Evolutionary conservation across 2,888 invertebrate genomes (phyloP).

Genomic region (Eupithecia abbreviata): DNA sequence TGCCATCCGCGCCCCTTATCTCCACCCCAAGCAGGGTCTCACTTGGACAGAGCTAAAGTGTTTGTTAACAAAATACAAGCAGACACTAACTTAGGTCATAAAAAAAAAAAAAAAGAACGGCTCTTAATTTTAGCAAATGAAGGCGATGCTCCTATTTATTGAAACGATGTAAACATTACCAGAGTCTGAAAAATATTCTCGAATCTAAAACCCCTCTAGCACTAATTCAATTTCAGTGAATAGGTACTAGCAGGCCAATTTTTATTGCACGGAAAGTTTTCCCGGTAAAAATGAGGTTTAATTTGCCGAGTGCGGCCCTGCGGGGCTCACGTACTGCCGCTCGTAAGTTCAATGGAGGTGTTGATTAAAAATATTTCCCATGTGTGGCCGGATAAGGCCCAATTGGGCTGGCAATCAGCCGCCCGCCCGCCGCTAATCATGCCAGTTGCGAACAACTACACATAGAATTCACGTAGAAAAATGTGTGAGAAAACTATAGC

Average conservation of each 20-base stretch:
- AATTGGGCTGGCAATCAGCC: conserved; percentile 83
- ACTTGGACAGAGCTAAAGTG: conserved; percentile 26
- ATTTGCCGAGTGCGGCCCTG: conserved; percentile 66
- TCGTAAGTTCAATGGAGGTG: conserved; percentile 85
- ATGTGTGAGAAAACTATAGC: no score
- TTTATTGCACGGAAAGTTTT: conserved; percentile 24
- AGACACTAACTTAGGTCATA: background rate
- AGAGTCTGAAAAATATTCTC: background rate
- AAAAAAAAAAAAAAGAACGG: background rate
- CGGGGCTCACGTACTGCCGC: conserved; percentile 82
- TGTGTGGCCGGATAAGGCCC: conserved; percentile 84
- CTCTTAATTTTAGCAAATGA: background rate
- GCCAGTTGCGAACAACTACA: conserved; percentile 54
- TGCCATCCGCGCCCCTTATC: conserved; percentile 71
- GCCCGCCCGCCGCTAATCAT: conserved; percentile 77
- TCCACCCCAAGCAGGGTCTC: conserved; percentile 53
- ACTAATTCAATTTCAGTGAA: conserved; percentile 18
- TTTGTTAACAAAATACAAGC: background rate
- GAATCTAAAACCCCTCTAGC: conserved; percentile 15
- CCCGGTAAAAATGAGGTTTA: conserved; percentile 40
- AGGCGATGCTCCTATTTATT: background rate
- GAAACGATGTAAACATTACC: background rate
- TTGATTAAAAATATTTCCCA: conserved; percentile 85
- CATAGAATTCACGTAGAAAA: conserved; percentile 7
- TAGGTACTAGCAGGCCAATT: conserved; percentile 10